Evolutionary conservation across 2,888 invertebrate species (phyloP), one percentile per base, ranked within the genome.

Genomic region (Drepana falcataria): DNA sequence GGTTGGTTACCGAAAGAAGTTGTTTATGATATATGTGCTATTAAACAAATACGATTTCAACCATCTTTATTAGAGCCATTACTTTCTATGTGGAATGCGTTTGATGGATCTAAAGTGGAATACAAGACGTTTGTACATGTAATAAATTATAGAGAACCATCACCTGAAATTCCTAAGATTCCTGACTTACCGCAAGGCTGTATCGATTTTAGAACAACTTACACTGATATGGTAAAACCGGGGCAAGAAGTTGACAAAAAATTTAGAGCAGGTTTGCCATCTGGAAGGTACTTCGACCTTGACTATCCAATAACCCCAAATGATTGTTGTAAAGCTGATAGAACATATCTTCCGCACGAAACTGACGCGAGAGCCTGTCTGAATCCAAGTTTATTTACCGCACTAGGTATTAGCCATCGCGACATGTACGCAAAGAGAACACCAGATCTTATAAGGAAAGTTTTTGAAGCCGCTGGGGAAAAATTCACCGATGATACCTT

Each of bases 381-480:
- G 21, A 59, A 47, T 35, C 79, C 80, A 2, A 79, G 74, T 58
- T 9, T 61, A 5, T 60, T 77, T 2, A 74, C 78, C 4, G 21
- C 54, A 21, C 48, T 65, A 6, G 67, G 71, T 21, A 53, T 81
- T 1, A 75, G 55, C 34, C 81, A 81, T 57, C 67, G 76, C 6
- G 79, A 81, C 48, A 68, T 80, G 75, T 79, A 67, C 56, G 61
- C 66, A 1, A 64, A 59, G 48, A 65, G 76, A 34, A 60, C 69
- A 2, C 66, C 69, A 40, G 57, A 67, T 5, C 52, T 62, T 0
- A 53, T 92, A 2, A 79, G 72, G 58, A 75, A 57, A 53, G 74
- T 92, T 2, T 92, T 92, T 62, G 81, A 85, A 67, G 80, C 76
- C 47, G 62, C 79, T 7, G 90, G 88, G 0, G 82, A 83, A 59